A percentile compares a stretch with the other conserved stretches of the same genome.
Conservation (phyloP, 92 coral and sea anemone species). For the Parazoanthus darwini region DNA sequence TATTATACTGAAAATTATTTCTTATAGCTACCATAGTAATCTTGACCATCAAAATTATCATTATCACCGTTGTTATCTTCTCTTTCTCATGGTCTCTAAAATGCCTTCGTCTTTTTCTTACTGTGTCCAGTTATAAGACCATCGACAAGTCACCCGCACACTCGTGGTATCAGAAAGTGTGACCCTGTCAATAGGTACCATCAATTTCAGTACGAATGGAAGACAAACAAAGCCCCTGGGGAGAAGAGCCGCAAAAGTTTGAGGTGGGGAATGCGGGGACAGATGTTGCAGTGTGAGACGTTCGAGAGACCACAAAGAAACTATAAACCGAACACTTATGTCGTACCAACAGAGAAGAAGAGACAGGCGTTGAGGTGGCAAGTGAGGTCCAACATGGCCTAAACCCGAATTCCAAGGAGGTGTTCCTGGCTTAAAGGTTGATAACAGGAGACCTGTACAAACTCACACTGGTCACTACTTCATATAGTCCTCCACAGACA, state of each 20-base stretch:
- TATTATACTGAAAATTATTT: too few species aligned
- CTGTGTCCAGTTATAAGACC: slow-evolving; percentile 80
- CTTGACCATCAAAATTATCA: too few species aligned
- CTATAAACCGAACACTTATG: slow-evolving; percentile 82
- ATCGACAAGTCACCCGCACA: slow-evolving; percentile 70
- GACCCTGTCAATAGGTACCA: slow-evolving; percentile 95
- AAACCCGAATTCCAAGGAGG: background rate
- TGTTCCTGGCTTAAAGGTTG: background rate
- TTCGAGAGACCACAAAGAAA: slow-evolving; percentile 86
- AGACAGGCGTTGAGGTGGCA: slow-evolving; percentile 91
- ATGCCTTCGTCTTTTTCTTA: too few species aligned
- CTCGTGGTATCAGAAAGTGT: slow-evolving; percentile 69
- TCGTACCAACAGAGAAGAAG: slow-evolving; percentile 92
- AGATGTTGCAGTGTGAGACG: slow-evolving; percentile 86
- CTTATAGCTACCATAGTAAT: too few species aligned
- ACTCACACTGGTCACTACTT: too few species aligned
- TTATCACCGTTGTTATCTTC: too few species aligned
- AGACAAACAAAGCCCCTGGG: slow-evolving; percentile 89
- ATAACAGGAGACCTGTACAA: too few species aligned
- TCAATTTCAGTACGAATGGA: slow-evolving; percentile 87
- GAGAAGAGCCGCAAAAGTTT: slow-evolving; percentile 86
- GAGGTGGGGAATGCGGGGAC: slow-evolving; percentile 91
- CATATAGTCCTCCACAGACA: too few species aligned
- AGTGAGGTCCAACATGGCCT: slow-evolving; percentile 84
- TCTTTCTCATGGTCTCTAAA: too few species aligned